These are phyloP conservation scores for Apocrypta bakeri DNA, from an alignment of 1,140 invertebrate species.

Conservation along the genomic window DNA sequence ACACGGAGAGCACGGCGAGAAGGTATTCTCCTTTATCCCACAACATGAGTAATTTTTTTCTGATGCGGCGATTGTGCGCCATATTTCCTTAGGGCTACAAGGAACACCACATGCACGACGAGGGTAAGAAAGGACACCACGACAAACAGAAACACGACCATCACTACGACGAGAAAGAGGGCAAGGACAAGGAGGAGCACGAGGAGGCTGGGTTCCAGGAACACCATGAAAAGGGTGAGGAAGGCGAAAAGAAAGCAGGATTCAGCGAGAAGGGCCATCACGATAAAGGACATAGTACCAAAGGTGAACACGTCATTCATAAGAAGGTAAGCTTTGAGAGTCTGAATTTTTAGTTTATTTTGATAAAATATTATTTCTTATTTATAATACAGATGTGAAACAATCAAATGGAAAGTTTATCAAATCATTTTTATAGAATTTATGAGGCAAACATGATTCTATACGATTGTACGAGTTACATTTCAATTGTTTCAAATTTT, in stretches of 20 bases:
- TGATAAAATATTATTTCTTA: no score
- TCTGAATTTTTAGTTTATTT: no score
- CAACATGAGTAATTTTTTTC: neutral
- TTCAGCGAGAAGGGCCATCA: conserved; percentile 71
- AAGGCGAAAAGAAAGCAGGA: conserved; percentile 65
- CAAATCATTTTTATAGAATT: no score
- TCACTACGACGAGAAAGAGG: conserved; percentile 68
- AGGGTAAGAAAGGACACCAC: conserved; percentile 70
- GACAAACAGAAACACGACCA: conserved; percentile 68
- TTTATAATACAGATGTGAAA: neutral
- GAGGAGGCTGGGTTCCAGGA: conserved; percentile 68
- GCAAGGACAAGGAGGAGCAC: conserved; percentile 67
- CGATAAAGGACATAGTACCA: conserved; percentile 73
- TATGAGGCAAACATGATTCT: no score
- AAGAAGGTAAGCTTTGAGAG: conserved; percentile 73
- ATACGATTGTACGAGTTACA: no score
- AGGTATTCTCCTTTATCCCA: conserved; percentile 57
- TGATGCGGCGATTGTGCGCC: conserved; percentile 10
- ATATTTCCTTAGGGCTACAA: conserved; percentile 44
- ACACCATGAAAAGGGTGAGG: conserved; percentile 64
- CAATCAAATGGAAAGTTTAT: neutral
- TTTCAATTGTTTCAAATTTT: no score
- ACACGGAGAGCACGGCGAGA: conserved; percentile 64
- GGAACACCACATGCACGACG: conserved; percentile 66
- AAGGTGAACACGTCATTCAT: conserved; percentile 73